A percentile compares a stretch with the other conserved stretches of the same genome.
phyloP scores from a whole-genome alignment of 2,888 invertebrate species.

The Apoderus coryli region DNA sequence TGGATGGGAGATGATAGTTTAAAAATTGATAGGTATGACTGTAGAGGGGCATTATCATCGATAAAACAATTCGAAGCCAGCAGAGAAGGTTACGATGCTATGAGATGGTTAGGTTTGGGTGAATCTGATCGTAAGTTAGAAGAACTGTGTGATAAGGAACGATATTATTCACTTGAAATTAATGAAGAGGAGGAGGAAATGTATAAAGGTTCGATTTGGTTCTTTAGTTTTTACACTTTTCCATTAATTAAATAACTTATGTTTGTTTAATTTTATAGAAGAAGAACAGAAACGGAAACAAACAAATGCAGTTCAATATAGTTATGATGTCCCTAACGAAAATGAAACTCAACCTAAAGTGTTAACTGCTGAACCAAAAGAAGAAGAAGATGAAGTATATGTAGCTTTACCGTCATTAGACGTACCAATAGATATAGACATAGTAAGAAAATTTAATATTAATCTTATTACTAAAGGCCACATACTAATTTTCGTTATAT shows the following conservation, averaged over 20 bases:
- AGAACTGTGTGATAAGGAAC: conserved; percentile 86
- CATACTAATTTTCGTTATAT: background rate
- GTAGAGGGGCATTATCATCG: conserved; percentile 82
- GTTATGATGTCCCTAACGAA: conserved; percentile 45
- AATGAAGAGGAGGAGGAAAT: conserved; percentile 80
- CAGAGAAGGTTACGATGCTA: conserved; percentile 51
- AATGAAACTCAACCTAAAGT: conserved; percentile 20
- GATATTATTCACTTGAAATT: conserved; percentile 76
- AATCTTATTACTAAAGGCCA: background rate
- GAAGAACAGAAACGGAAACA: conserved; percentile 83
- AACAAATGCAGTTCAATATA: conserved; percentile 57
- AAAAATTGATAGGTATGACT: conserved; percentile 92
- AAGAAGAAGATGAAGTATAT: conserved; percentile 53
- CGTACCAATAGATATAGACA: conserved; percentile 56
- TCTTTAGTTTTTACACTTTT: too few relatives aligned
- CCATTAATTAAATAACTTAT: too few relatives aligned
- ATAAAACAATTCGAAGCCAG: conserved; percentile 66
- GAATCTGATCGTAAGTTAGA: conserved; percentile 45
- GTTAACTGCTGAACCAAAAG: conserved; percentile 13
- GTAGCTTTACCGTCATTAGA: conserved; percentile 55
- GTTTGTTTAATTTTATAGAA: conserved; percentile 50
- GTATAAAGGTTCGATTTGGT: conserved; percentile 60
- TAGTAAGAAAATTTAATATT: conserved; percentile 39
- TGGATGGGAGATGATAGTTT: conserved; percentile 92
- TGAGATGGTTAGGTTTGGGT: conserved; percentile 32